These are phyloP conservation scores for Psittacara wagleri DNA, from an alignment of 2,113 vertebrate species.

Conservation along the genomic window DNA sequence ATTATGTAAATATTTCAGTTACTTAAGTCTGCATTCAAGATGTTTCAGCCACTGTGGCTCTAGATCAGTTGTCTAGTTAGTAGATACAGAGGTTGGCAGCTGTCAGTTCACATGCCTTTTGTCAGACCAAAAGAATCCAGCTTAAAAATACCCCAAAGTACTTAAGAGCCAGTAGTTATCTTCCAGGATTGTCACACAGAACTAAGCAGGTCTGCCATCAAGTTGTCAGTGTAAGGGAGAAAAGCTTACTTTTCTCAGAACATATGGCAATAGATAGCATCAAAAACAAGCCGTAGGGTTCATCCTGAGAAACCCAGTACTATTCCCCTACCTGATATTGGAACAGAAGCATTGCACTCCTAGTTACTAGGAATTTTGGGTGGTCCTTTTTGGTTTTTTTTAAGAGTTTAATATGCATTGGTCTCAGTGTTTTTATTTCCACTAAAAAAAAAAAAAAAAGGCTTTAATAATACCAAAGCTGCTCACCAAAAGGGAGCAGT, in stretches of 20 bases:
- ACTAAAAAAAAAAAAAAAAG: neutral
- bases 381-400: neutral
- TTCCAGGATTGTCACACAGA: neutral
- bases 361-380: neutral
- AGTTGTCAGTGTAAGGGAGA: neutral
- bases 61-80: neutral
- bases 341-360: neutral
- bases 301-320: neutral
- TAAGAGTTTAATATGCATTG: neutral
- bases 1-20: conserved; percentile 30
- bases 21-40: neutral
- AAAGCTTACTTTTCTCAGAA: neutral
- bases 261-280: accelerated
- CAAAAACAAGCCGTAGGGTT: neutral
- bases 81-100: neutral
- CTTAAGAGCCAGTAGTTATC: neutral
- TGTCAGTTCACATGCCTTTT: neutral
- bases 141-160: neutral
- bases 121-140: neutral
- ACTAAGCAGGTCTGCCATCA: neutral
- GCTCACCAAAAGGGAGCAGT: neutral
- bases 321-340: neutral
- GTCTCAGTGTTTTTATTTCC: neutral
- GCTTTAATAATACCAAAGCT: neutral
- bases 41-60: neutral